phyloP scores from a whole-genome alignment of 2,797 vertebrate genomes.

The Chelidonichthys spinosus region DNA sequence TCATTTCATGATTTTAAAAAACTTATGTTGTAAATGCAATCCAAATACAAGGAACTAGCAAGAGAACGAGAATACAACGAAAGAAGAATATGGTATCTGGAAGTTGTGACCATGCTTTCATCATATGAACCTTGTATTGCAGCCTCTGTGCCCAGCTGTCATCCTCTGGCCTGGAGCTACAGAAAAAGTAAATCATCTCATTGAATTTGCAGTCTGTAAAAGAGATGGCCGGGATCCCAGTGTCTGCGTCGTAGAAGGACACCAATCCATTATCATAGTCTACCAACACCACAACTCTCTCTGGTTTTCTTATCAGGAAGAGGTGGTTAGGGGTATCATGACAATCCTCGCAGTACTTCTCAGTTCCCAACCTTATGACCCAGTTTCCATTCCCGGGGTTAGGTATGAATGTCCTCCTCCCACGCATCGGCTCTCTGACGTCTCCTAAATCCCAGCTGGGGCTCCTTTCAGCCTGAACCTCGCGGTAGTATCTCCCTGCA shows the following conservation, averaged over 20 bases:
- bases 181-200: slow-evolving; percentile 44
- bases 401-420: neutral
- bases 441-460: slow-evolving; percentile 38
- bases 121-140: neutral
- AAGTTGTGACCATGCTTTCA: too few species aligned
- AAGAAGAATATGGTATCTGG: rapidly evolving
- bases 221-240: neutral
- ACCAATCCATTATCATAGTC: slow-evolving; percentile 43
- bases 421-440: slow-evolving; percentile 19
- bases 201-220: slow-evolving; percentile 43
- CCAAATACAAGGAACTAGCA: too few species aligned
- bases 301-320: neutral
- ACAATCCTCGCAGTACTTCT: neutral
- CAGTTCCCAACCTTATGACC: slow-evolving; percentile 26
- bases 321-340: neutral
- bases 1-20: slow-evolving; percentile 1
- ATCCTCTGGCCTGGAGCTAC: slow-evolving; percentile 12
- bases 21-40: too few species aligned
- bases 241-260: slow-evolving; percentile 43
- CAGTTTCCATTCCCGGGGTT: slow-evolving; percentile 37
- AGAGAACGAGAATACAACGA: neutral
- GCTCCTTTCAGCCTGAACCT: slow-evolving; percentile 20
- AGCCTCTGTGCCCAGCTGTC: neutral
- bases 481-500: slow-evolving; percentile 37
- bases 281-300: slow-evolving; percentile 52